Evolutionary conservation across 2,888 invertebrate species (phyloP).

Genomic region (Prosapia bicincta): DNA sequence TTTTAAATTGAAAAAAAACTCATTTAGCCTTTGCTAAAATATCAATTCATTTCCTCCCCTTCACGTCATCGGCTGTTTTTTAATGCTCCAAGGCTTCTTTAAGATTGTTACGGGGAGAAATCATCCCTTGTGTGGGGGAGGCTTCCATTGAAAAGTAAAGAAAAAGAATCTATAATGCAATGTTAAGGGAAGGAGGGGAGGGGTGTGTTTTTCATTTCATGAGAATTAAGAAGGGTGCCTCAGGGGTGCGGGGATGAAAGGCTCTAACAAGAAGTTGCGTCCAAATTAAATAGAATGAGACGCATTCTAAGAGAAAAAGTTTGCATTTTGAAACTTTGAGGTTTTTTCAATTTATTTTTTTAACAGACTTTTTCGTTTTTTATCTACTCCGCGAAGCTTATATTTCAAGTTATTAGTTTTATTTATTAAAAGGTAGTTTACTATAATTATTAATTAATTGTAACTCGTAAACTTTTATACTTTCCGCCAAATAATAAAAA

Average conservation of each 20-base stretch:
- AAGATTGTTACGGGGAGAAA: conserved; percentile 12
- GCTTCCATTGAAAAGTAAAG: conserved; percentile 12
- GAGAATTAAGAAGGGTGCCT: conserved; percentile 23
- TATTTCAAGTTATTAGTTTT: too few species aligned
- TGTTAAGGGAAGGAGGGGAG: conserved; percentile 21
- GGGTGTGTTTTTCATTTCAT: conserved; percentile 29
- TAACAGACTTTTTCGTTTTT: too few species aligned
- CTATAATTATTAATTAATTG: too few species aligned
- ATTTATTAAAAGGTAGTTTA: too few species aligned
- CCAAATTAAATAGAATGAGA: background rate
- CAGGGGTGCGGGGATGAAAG: background rate
- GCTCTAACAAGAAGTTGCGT: background rate
- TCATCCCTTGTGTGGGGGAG: background rate
- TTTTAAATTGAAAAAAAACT: conserved; percentile 12
- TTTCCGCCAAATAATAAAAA: too few species aligned
- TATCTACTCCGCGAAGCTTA: too few species aligned
- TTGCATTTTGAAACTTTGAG: background rate
- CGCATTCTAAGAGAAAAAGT: background rate
- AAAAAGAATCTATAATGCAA: conserved; percentile 29
- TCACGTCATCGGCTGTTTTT: conserved; percentile 32
- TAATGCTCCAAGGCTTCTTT: conserved; percentile 36
- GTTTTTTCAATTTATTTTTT: too few species aligned
- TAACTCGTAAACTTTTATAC: too few species aligned
- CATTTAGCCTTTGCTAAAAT: conserved; percentile 25
- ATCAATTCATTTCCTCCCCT: conserved; percentile 31